phyloP scores from a whole-genome alignment of 2,888 invertebrate species.

The Drosophila mulleri region DNA sequence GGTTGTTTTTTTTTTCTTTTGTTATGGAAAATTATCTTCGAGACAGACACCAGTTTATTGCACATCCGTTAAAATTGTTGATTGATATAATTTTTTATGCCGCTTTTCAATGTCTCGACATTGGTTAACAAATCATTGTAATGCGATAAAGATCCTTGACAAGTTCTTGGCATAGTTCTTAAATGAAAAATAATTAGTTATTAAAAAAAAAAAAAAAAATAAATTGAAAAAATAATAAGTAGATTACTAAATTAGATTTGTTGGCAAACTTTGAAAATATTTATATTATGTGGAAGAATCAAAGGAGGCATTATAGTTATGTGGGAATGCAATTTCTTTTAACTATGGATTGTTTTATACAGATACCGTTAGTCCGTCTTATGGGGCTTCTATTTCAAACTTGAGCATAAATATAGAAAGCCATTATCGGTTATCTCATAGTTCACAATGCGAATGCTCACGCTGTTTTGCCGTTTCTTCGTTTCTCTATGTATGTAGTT shows the following conservation, averaged over 20 bases:
- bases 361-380: not conserved
- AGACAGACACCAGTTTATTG: slow-evolving; percentile 18
- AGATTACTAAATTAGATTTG: too few species aligned
- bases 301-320: not conserved
- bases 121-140: slow-evolving; percentile 10
- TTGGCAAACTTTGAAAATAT: too few species aligned
- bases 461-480: slow-evolving; percentile 15
- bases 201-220: too few species aligned
- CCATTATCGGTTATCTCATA: slow-evolving; percentile 30
- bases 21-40: slow-evolving; percentile 8
- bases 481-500: slow-evolving; percentile 4
- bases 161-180: not conserved
- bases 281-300: too few species aligned
- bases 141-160: slow-evolving; percentile 3
- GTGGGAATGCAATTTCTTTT: not conserved
- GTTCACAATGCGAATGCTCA: slow-evolving; percentile 28
- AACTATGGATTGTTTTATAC: not conserved
- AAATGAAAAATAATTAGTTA: not conserved
- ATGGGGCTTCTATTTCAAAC: not conserved
- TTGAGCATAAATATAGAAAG: not conserved
- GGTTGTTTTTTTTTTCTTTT: slow-evolving; percentile 4
- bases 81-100: slow-evolving; percentile 7
- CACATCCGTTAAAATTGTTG: slow-evolving; percentile 16
- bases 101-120: slow-evolving; percentile 26
- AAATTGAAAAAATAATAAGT: too few species aligned